These are phyloP conservation scores for Drosophila ezoana DNA, from an alignment of 2,888 invertebrate genomes.

Conservation along the genomic window DNA sequence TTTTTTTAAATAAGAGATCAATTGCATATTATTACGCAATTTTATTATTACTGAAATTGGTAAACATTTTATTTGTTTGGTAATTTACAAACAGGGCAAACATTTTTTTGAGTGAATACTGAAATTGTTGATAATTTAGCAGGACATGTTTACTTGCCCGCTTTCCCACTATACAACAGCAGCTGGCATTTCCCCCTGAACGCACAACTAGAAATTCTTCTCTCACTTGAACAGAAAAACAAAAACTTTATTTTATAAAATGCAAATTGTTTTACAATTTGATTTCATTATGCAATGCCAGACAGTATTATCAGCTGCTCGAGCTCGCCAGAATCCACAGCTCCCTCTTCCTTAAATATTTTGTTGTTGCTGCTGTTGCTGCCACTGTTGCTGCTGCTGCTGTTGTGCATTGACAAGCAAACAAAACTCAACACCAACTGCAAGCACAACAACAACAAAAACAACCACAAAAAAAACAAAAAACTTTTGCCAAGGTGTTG, in stretches of 20 bases:
- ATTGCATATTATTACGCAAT: too few species aligned
- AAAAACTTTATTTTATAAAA: slow-evolving; percentile 63
- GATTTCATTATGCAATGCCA: slow-evolving; percentile 61
- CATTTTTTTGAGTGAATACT: not conserved
- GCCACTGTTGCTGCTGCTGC: slow-evolving; percentile 3
- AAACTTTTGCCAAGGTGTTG: slow-evolving; percentile 63
- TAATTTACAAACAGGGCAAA: too few species aligned
- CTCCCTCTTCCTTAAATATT: slow-evolving; percentile 18
- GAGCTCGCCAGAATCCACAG: slow-evolving; percentile 7
- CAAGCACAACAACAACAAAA: slow-evolving; percentile 25
- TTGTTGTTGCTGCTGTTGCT: not conserved
- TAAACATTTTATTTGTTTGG: too few species aligned
- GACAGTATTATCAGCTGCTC: slow-evolving; percentile 53
- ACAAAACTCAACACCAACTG: slow-evolving; percentile 46
- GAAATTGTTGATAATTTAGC: not conserved
- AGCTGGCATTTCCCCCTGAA: slow-evolving; percentile 4
- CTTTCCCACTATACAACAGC: slow-evolving; percentile 10
- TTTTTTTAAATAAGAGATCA: too few species aligned
- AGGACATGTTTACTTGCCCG: too few species aligned
- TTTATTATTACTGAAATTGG: too few species aligned
- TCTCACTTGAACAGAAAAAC: slow-evolving; percentile 29
- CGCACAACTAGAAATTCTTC: slow-evolving; percentile 1
- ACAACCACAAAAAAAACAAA: slow-evolving; percentile 15
- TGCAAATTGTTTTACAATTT: slow-evolving; percentile 72
- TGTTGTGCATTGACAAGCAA: slow-evolving; percentile 49